phyloP scores from a whole-genome alignment of 2,888 invertebrate species.

The Platycheirus rosarum region DNA sequence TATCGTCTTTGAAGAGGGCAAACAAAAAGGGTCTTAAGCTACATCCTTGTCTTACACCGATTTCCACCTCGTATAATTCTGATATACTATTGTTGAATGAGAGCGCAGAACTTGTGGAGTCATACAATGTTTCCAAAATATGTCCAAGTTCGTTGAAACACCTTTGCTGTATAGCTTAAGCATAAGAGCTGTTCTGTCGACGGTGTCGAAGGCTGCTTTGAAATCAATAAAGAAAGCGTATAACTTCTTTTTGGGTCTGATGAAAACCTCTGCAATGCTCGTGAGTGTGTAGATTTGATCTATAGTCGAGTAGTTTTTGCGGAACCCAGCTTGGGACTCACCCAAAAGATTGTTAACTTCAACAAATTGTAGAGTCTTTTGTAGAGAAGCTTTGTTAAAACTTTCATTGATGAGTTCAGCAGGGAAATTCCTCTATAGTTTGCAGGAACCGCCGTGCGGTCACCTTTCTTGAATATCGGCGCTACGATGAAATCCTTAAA shows the following conservation, averaged over 20 bases:
- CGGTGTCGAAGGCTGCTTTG: background rate
- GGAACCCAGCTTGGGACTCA: no score
- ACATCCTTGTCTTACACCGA: background rate
- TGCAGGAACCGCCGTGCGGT: no score
- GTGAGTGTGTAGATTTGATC: background rate
- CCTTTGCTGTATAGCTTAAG: background rate
- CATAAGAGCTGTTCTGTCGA: background rate
- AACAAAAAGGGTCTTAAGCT: background rate
- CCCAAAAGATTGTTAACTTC: no score
- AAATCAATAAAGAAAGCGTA: background rate
- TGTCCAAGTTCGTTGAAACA: conserved; percentile 4
- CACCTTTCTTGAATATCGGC: no score
- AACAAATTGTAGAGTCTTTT: no score
- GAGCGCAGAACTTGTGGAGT: background rate
- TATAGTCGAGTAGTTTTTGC: no score
- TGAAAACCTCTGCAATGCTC: background rate
- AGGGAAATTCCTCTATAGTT: no score
- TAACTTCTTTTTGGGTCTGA: background rate
- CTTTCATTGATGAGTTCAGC: no score
- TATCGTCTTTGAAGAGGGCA: background rate
- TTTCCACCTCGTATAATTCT: background rate
- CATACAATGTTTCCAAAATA: background rate
- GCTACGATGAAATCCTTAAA: no score
- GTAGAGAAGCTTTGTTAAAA: no score
- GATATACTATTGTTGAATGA: background rate